Base-by-base conservation (phyloP, 2,888 invertebrate genomes). In the Callyntrura sp. region DNA sequence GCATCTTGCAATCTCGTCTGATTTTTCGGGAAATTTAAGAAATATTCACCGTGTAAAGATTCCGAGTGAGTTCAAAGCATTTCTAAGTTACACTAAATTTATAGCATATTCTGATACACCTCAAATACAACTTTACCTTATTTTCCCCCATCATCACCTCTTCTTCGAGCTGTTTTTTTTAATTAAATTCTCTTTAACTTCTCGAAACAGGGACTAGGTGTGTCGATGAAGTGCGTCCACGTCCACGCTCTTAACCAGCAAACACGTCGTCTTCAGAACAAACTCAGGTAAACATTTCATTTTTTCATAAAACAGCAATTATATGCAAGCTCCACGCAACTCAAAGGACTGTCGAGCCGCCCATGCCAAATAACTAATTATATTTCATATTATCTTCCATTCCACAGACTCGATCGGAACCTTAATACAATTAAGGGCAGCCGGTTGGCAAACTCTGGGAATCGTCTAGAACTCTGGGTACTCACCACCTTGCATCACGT, bases 401-500 rank as follows among this genome's bases (percentile, higher is more conserved):
- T 95, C 25, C 95, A 25, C 95, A 98, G 97, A 95, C 96, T 97
- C 95, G 96, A 96, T 92, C 97, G 97, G 95, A 97, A 97, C 95
- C 96, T 98, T 94, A 96, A 96, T 94, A 97, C 97, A 90, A 96
- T 96, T 94, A 97, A 97, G 96, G 97, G 97, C 93, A 98, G 97
- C 94, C 96, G 98, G 94, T 96, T 96, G 93, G 98, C 97, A 93
- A 98, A 97, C 95, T 96, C 97, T 95, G 98, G 97, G 93, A 98
- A 98, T 95, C 96, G 96, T 90, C 95, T 98, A 95, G 98, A 98
- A 96, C 96, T 97, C 94, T 96, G 97, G 94, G 97, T 98, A 65
- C 96, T 98, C 76, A 97, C 97, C 79, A 97, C 96, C 94, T 95
- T 98, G 81, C 97, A 97, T 94, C 97, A 97, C 97, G 98, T 98